These are phyloP conservation scores for Sitta europaea DNA, from an alignment of 2,113 vertebrate genomes.

Conservation along the genomic window DNA sequence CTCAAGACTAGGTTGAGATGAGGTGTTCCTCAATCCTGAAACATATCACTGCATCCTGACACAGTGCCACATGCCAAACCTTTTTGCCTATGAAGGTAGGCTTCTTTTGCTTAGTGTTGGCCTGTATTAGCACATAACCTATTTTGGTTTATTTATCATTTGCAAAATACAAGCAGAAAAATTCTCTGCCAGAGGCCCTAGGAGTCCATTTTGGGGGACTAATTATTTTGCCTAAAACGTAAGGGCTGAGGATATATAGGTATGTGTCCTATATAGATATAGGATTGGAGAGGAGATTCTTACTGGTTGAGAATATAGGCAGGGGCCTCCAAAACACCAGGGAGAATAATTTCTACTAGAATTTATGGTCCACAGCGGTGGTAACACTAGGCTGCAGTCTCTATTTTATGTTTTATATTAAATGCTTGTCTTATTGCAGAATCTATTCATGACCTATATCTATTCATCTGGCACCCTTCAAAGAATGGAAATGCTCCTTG, in stretches of 20 bases:
- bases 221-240: background rate
- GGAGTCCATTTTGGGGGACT: background rate
- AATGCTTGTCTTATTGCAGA: background rate
- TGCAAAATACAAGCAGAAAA: background rate
- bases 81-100: background rate
- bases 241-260: background rate
- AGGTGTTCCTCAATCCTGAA: background rate
- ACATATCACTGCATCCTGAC: background rate
- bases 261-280: too few species aligned
- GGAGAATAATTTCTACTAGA: background rate
- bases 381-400: background rate
- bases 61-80: rapidly evolving
- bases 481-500: background rate
- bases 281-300: background rate
- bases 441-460: background rate
- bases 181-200: background rate
- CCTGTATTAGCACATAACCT: background rate
- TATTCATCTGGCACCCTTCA: background rate
- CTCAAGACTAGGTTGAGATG: background rate
- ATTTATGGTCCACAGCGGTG: background rate
- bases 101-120: background rate
- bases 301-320: background rate
- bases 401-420: background rate
- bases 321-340: background rate
- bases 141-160: background rate